These are phyloP conservation scores for Drosophila antonietae DNA, from an alignment of 2,888 invertebrate genomes.

Conservation along the genomic window DNA sequence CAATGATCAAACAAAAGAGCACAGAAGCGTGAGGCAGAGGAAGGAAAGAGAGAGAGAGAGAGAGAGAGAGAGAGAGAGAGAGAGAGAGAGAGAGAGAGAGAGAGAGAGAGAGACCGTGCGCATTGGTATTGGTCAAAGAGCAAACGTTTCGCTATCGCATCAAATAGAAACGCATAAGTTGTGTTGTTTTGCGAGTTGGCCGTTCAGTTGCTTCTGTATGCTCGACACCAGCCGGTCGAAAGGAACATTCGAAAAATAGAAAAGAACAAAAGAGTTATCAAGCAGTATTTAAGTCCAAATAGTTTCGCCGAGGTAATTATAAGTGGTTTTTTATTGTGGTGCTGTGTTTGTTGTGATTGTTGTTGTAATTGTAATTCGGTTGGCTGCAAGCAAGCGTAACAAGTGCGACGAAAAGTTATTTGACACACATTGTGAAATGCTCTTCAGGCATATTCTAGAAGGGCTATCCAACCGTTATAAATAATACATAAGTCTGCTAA, in stretches of 20 bases:
- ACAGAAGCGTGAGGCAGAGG: not conserved
- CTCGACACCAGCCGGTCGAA: slow-evolving; percentile 67
- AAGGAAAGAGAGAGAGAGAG: not conserved
- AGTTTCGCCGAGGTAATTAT: slow-evolving; percentile 68
- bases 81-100: not conserved
- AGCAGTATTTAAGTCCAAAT: slow-evolving; percentile 37
- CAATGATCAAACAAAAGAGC: slow-evolving; percentile 43
- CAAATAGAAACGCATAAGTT: slow-evolving; percentile 70
- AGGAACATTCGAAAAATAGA: not conserved
- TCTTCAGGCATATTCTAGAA: slow-evolving; percentile 19
- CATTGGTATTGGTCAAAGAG: slow-evolving; percentile 5
- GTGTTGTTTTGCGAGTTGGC: slow-evolving; percentile 30
- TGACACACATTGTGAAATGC: slow-evolving; percentile 61
- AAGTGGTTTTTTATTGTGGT: slow-evolving; percentile 56
- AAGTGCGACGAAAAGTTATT: slow-evolving; percentile 58
- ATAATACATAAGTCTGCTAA: slow-evolving; percentile 9
- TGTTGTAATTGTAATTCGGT: slow-evolving; percentile 23
- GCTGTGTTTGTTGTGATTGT: slow-evolving; percentile 25
- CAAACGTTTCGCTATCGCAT: not conserved
- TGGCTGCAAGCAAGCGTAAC: slow-evolving; percentile 50
- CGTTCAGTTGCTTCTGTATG: slow-evolving; percentile 74
- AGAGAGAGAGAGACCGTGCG: not conserved
- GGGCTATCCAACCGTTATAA: slow-evolving; percentile 16
- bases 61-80: no score
- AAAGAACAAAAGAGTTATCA: not conserved